Percentiles rank a stretch among this genome's conserved stretches.
Evolutionary conservation across 2,888 invertebrate genomes (phyloP).

Genomic region (Scaptomyza cyrtandrae): DNA sequence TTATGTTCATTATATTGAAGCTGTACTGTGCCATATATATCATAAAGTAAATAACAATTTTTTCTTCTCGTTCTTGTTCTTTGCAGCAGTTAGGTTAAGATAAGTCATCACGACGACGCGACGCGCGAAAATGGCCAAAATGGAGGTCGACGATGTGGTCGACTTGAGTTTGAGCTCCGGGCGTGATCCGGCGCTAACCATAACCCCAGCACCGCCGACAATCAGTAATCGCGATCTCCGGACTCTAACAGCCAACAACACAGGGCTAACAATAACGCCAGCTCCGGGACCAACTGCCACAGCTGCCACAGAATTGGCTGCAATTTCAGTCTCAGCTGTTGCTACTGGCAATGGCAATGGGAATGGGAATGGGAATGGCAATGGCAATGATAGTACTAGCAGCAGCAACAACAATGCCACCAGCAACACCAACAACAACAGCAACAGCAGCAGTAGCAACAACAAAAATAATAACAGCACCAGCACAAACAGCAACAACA

Average conservation of each 20-base stretch:
- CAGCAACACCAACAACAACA: conserved; percentile 19
- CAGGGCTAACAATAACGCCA: conserved; percentile 88
- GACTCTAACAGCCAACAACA: conserved; percentile 86
- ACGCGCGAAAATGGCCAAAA: conserved; percentile 87
- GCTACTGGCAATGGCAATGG: conserved; percentile 26
- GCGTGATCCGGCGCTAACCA: conserved; percentile 84
- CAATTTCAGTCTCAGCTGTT: neutral
- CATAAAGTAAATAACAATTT: neutral
- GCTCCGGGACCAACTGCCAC: conserved; percentile 74
- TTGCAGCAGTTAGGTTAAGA: conserved; percentile 79
- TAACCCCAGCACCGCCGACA: conserved; percentile 81
- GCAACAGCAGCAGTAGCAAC: conserved; percentile 6
- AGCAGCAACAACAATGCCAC: conserved; percentile 2
- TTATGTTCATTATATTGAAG: neutral
- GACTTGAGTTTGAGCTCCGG: conserved; percentile 90
- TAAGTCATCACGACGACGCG: conserved; percentile 81
- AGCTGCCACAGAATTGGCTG: neutral
- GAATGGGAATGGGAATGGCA: conserved; percentile 4
- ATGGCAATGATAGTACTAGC: conserved; percentile 5
- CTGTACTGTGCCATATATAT: neutral
- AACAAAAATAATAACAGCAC: conserved; percentile 8
- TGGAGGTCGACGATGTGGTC: conserved; percentile 96
- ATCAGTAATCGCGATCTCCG: conserved; percentile 85
- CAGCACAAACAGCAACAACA: conserved; percentile 18
- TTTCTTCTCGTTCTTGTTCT: neutral